These are phyloP conservation scores for Saguinus imperator DNA, from an alignment of 2,113 vertebrate species.

Conservation along the genomic window DNA sequence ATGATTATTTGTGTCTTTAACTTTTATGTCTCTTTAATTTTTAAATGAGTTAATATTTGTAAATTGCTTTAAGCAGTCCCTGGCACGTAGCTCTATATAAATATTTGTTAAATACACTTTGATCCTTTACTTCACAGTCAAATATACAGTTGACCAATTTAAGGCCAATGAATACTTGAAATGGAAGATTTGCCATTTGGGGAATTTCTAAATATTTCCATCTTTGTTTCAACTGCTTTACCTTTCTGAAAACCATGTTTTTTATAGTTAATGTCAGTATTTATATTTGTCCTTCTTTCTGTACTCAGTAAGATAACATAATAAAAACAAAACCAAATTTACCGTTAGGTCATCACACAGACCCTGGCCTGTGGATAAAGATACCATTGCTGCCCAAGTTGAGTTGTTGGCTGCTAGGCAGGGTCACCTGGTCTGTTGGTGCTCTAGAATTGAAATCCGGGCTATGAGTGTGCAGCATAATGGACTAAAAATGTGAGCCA, in stretches of 20 bases:
- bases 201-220: not conserved
- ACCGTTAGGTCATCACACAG: not conserved
- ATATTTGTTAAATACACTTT: not conserved
- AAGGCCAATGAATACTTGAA: not conserved
- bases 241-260: not conserved
- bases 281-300: not conserved
- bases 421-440: not conserved
- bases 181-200: not conserved
- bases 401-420: not conserved
- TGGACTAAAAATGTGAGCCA: not conserved
- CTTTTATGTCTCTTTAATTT: conserved; percentile 38
- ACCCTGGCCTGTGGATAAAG: not conserved
- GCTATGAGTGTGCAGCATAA: not conserved
- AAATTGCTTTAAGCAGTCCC: not conserved
- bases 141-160: not conserved
- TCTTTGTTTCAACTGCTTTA: not conserved
- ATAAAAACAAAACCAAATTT: not conserved
- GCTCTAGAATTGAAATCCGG: not conserved
- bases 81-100: not conserved
- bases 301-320: not conserved
- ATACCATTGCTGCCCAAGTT: not conserved
- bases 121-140: not conserved
- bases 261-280: not conserved
- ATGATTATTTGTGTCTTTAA: conserved; percentile 1
- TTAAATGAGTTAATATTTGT: conserved; percentile 29